Evolutionary conservation across 2,888 invertebrate genomes (phyloP).

Genomic region (Embidobia sp.): DNA sequence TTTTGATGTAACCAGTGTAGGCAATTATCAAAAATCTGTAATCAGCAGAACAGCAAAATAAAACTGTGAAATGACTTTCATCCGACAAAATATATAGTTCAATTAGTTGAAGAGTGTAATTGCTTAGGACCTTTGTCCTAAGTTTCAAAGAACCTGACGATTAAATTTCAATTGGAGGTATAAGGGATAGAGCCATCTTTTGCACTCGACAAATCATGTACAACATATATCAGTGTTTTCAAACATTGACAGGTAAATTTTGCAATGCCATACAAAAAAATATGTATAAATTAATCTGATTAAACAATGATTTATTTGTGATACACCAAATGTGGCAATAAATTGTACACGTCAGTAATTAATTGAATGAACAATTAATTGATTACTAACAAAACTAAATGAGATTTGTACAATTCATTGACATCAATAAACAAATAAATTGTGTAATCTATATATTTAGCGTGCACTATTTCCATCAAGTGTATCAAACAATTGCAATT

Average conservation of each 20-base stretch:
- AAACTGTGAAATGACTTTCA: background rate
- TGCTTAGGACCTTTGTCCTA: background rate
- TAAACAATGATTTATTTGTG: background rate
- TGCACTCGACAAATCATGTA: constrained; percentile 60
- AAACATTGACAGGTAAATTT: constrained; percentile 73
- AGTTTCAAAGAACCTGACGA: constrained; percentile 1
- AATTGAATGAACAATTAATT: background rate
- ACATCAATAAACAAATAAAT: constrained; percentile 9
- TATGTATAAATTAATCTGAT: constrained; percentile 3
- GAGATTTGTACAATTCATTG: constrained; percentile 4
- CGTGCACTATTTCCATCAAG: constrained; percentile 57
- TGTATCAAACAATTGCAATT: constrained; percentile 34
- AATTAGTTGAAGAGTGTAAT: too few relatives aligned
- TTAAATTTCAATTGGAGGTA: constrained; percentile 48
- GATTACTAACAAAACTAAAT: background rate
- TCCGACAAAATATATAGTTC: background rate
- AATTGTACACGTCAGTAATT: background rate
- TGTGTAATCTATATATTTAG: constrained; percentile 41
- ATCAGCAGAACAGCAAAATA: too few relatives aligned
- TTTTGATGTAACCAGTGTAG: background rate
- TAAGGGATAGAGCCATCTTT: constrained; percentile 75
- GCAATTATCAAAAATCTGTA: too few relatives aligned
- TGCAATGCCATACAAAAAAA: constrained; percentile 26
- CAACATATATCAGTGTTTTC: constrained; percentile 77
- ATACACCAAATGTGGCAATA: too few relatives aligned